Percentiles rank a stretch among this genome's conserved stretches.
Conservation (phyloP, 2,113 vertebrate genomes). For the Epinephelus lanceolatus region DNA sequence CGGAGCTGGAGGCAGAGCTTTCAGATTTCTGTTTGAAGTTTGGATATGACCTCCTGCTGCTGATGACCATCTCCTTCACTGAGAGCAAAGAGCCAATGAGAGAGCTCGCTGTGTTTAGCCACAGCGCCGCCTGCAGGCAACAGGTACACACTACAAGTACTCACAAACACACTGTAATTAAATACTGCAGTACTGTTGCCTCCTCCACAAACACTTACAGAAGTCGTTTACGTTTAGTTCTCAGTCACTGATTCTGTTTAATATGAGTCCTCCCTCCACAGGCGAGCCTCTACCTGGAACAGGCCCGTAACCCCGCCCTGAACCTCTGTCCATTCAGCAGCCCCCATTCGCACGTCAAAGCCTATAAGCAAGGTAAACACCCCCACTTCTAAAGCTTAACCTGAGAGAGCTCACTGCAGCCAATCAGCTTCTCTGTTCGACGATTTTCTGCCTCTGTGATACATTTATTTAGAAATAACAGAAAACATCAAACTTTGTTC, state of each 20-base stretch:
- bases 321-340: slow-evolving; percentile 82
- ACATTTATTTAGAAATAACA: too few species aligned
- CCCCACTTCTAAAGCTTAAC: too few species aligned
- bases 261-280: slow-evolving; percentile 50
- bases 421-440: too few species aligned
- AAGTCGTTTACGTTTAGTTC: too few species aligned
- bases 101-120: slow-evolving; percentile 90
- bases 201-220: neutral
- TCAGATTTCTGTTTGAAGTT: slow-evolving; percentile 85
- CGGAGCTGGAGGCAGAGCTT: slow-evolving; percentile 85
- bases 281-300: slow-evolving; percentile 89
- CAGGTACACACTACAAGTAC: slow-evolving; percentile 75
- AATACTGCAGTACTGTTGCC: too few species aligned
- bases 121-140: slow-evolving; percentile 69
- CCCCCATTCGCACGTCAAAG: slow-evolving; percentile 78
- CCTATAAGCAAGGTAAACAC: slow-evolving; percentile 87
- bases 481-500: too few species aligned
- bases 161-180: neutral
- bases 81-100: slow-evolving; percentile 86
- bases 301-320: slow-evolving; percentile 80
- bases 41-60: slow-evolving; percentile 84
- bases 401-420: too few species aligned
- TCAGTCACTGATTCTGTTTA: too few species aligned
- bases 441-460: too few species aligned
- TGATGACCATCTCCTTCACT: slow-evolving; percentile 90